Evolutionary conservation across 2,888 invertebrate genomes (phyloP).

Genomic region (Ichneumon xanthorius): DNA sequence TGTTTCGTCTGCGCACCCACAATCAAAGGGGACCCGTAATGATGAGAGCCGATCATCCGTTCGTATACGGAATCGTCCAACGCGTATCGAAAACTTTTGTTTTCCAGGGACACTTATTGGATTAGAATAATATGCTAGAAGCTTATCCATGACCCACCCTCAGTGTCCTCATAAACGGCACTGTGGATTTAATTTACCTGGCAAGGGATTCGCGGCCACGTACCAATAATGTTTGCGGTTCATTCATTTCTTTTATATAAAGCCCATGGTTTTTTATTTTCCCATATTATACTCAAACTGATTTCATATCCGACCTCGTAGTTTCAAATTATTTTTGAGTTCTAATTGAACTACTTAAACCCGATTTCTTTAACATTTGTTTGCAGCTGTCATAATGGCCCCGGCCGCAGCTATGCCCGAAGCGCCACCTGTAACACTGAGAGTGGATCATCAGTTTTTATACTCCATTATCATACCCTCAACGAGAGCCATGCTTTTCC

Average conservation of each 20-base stretch:
- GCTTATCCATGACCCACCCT: no score
- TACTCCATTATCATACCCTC: conserved; percentile 46
- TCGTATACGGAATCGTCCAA: neutral
- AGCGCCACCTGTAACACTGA: conserved; percentile 36
- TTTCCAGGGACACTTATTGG: neutral
- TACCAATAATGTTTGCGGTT: no score
- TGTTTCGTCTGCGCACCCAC: neutral
- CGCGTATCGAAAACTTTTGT: neutral
- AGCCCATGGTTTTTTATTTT: no score
- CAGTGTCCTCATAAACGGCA: no score
- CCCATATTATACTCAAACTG: no score
- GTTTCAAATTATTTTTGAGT: neutral
- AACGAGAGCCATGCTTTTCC: conserved; percentile 25
- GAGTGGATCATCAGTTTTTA: conserved; percentile 63
- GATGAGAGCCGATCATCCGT: conserved; percentile 18
- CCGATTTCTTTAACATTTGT: neutral
- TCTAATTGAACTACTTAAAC: neutral
- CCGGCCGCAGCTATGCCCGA: neutral
- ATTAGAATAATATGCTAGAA: no score
- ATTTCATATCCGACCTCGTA: neutral
- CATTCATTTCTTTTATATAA: no score
- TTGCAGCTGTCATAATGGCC: neutral
- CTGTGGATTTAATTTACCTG: neutral
- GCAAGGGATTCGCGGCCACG: no score
- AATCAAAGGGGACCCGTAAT: neutral